Conservation (phyloP, 2,888 invertebrate genomes). For the Dysmachus trigonus region DNA sequence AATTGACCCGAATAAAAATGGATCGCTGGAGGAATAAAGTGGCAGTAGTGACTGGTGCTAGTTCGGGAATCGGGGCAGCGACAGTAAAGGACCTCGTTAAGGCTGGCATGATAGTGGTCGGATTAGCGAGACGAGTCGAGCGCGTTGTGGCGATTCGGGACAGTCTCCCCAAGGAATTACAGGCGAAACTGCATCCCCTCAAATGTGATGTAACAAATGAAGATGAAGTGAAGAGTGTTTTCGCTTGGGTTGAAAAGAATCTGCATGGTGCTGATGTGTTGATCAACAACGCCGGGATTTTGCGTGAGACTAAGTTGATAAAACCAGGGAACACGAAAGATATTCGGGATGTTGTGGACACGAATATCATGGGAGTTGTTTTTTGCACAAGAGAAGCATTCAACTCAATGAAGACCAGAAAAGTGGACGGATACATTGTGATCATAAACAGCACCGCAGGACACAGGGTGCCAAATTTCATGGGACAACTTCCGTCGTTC, state of each 20-base stretch:
- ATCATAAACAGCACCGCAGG: conserved; percentile 63
- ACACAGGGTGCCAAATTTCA: conserved; percentile 55
- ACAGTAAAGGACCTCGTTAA: conserved; percentile 63
- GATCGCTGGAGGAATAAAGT: conserved; percentile 70
- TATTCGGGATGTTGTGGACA: conserved; percentile 61
- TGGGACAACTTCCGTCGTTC: conserved; percentile 57
- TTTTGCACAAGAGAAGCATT: conserved; percentile 66
- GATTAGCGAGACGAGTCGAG: conserved; percentile 66
- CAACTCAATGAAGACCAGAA: conserved; percentile 63
- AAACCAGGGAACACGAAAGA: conserved; percentile 53
- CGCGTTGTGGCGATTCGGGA: conserved; percentile 57
- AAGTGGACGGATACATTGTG: conserved; percentile 66
- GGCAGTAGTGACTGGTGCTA: conserved; percentile 72
- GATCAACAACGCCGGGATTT: conserved; percentile 68
- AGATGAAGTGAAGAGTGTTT: conserved; percentile 66
- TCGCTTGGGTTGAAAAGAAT: conserved; percentile 65
- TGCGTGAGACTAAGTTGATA: conserved; percentile 36
- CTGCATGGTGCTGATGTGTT: conserved; percentile 69
- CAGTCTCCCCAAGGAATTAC: conserved; percentile 55
- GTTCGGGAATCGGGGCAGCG: conserved; percentile 70
- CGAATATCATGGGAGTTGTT: conserved; percentile 65
- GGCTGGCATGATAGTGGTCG: conserved; percentile 68
- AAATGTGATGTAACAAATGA: conserved; percentile 68
- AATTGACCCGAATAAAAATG: conserved; percentile 56
- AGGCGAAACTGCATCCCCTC: conserved; percentile 59